A percentile compares a stretch with the other conserved stretches of the same genome.
These are phyloP conservation scores for Netelia melanura DNA, from an alignment of 2,888 invertebrate genomes.

Conservation along the genomic window DNA sequence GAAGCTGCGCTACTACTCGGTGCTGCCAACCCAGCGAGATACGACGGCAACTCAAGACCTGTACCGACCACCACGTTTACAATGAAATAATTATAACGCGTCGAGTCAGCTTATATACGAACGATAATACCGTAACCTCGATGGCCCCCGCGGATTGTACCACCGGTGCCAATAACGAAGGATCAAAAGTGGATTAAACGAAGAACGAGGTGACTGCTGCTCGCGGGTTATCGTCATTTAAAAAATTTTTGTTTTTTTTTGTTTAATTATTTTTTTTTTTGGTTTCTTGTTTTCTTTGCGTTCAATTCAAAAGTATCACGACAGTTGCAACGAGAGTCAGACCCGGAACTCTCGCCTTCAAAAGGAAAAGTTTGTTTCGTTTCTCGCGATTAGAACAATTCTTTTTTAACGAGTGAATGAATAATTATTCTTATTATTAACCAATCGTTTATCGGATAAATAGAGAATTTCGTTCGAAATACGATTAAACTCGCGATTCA, in stretches of 20 bases:
- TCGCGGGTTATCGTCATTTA: neutral
- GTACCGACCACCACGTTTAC: neutral
- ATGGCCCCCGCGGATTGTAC: conserved; percentile 6
- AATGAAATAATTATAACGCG: conserved; percentile 58
- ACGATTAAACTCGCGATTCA: too few species aligned
- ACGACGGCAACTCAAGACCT: neutral
- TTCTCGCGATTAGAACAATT: too few species aligned
- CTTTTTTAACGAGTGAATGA: too few species aligned
- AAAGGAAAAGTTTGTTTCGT: too few species aligned
- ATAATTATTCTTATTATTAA: too few species aligned
- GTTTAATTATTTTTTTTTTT: neutral
- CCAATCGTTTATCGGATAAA: too few species aligned
- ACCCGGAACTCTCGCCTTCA: too few species aligned
- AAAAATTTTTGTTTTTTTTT: neutral
- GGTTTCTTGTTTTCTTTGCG: too few species aligned
- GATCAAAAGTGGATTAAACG: conserved; percentile 44
- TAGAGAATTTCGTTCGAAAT: too few species aligned
- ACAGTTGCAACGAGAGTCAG: too few species aligned
- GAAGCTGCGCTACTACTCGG: conserved; percentile 14
- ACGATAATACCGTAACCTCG: conserved; percentile 20
- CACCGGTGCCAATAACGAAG: conserved; percentile 16
- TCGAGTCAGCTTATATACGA: conserved; percentile 8
- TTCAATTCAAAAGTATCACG: too few species aligned
- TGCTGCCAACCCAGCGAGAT: neutral
- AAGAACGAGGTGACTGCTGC: neutral